Evolutionary conservation across 2,113 vertebrate species (phyloP).

Genomic region (Poecilia latipinna): DNA sequence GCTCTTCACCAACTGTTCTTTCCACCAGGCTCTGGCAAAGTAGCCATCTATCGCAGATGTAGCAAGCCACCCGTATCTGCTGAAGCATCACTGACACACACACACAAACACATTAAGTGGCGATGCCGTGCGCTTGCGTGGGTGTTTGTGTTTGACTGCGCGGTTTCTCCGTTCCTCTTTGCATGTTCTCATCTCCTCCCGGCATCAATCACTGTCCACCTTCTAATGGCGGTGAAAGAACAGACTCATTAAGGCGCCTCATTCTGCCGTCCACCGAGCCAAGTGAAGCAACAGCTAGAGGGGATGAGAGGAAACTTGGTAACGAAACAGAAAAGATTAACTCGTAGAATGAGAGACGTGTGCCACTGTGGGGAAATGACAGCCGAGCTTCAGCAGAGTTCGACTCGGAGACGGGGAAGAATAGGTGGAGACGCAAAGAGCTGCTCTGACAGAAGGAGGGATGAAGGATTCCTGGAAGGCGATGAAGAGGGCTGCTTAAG

Average conservation of each 20-base stretch:
- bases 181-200: slow-evolving; percentile 30
- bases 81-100: slow-evolving; percentile 16
- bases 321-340: slow-evolving; percentile 63
- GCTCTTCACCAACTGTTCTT: slow-evolving; percentile 53
- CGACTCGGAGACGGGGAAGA: slow-evolving; percentile 14
- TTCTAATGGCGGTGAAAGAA: slow-evolving; percentile 65
- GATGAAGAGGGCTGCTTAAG: slow-evolving; percentile 20
- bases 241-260: slow-evolving; percentile 66
- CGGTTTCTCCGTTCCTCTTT: slow-evolving; percentile 11
- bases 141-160: slow-evolving; percentile 32
- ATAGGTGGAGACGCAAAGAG: slow-evolving; percentile 20
- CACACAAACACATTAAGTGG: slow-evolving; percentile 12
- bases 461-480: slow-evolving; percentile 36
- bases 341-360: slow-evolving; percentile 23
- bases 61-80: slow-evolving; percentile 16
- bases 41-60: slow-evolving; percentile 33
- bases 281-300: slow-evolving; percentile 36
- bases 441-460: slow-evolving; percentile 29
- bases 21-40: slow-evolving; percentile 51
- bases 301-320: slow-evolving; percentile 40
- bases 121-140: slow-evolving; percentile 9
- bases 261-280: slow-evolving; percentile 37
- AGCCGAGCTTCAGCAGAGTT: slow-evolving; percentile 10
- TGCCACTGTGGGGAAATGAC: slow-evolving; percentile 24
- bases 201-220: slow-evolving; percentile 70